These are phyloP conservation scores for Columba guinea DNA, from an alignment of 2,797 vertebrate species.

Conservation along the genomic window DNA sequence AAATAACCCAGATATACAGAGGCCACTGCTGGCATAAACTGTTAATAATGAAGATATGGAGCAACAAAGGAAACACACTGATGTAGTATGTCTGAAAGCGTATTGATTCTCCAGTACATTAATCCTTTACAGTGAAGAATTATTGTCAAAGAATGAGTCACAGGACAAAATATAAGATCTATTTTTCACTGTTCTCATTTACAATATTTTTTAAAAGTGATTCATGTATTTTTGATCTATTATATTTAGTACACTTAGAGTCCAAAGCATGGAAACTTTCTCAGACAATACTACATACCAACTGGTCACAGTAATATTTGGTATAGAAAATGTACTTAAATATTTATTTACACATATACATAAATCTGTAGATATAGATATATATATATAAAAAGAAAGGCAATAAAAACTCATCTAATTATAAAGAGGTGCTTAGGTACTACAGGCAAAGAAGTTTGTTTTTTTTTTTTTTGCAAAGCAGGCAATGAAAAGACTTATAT, in stretches of 20 bases:
- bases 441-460: not conserved
- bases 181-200: slow-evolving; percentile 34
- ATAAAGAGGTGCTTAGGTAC: not conserved
- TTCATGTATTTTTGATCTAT: slow-evolving; percentile 7
- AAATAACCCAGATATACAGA: not conserved
- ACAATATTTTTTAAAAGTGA: not conserved
- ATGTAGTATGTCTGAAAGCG: slow-evolving; percentile 70
- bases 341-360: not conserved
- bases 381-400: not conserved
- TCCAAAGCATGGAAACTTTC: not conserved
- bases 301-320: not conserved
- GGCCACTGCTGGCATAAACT: slow-evolving; percentile 66
- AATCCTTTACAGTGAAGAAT: slow-evolving; percentile 70
- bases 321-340: not conserved
- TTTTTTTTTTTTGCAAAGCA: not conserved
- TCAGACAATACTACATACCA: not conserved
- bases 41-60: slow-evolving; percentile 71
- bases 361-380: not conserved
- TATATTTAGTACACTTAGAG: not conserved
- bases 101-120: slow-evolving; percentile 75
- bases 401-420: not conserved
- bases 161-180: slow-evolving; percentile 55
- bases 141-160: slow-evolving; percentile 73
- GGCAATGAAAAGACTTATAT: not conserved
- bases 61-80: slow-evolving; percentile 63